Evolutionary conservation across 2,113 vertebrate species (phyloP).

Genomic region (Thinocorus orbignyianus): DNA sequence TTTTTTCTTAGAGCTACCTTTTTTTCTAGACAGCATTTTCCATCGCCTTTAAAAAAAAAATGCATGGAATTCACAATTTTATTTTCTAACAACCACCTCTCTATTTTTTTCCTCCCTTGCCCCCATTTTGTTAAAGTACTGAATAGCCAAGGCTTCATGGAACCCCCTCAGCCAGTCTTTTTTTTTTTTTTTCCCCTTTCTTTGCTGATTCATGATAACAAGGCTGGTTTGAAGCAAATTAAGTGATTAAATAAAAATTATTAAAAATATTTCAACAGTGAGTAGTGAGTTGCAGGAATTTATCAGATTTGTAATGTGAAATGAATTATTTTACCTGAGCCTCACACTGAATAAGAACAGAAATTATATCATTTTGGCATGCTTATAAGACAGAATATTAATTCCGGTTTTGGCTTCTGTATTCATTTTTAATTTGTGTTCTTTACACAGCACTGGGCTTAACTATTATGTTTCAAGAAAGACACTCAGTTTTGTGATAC

Average conservation of each 20-base stretch:
- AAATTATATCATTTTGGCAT: background rate
- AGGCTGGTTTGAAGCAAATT: background rate
- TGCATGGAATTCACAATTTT: background rate
- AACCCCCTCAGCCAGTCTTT: accelerated
- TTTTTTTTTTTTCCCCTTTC: background rate
- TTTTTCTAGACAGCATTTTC: background rate
- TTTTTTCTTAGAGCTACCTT: background rate
- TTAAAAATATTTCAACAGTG: background rate
- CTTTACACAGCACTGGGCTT: background rate
- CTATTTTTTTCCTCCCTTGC: background rate
- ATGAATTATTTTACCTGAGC: background rate
- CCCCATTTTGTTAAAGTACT: background rate
- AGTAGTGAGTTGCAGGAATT: background rate
- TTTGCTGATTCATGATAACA: background rate
- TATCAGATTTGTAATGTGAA: background rate
- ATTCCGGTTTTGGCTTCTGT: background rate
- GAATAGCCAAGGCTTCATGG: background rate
- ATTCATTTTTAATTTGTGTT: background rate
- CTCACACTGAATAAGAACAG: background rate
- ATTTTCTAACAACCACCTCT: background rate
- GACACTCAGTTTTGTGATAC: background rate
- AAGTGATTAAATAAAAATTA: background rate
- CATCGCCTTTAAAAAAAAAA: background rate
- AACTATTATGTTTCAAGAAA: background rate
- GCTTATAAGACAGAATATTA: background rate